Base-by-base conservation (phyloP, 1,140 invertebrate genomes). In the Aphelenchoides fujianensis region DNA sequence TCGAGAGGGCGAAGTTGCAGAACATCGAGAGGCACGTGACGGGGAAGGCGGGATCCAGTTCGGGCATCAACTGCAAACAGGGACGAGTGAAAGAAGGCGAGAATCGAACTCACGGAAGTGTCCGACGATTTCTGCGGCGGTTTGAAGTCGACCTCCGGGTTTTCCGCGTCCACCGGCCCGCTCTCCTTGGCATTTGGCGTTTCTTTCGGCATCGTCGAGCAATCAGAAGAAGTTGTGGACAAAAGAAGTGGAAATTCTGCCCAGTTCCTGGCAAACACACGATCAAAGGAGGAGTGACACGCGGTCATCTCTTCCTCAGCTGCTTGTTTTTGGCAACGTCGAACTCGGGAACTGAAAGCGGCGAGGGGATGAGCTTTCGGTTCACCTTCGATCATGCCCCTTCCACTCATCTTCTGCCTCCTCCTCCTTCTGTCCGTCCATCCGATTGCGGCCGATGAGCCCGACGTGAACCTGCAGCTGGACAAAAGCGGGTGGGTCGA, bases 401-500 rank as follows among this genome's bases (percentile, higher is more conserved):
- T 48, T 48, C 41, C 23, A 48, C 12, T 48, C 23, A 48, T 23
- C 23, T 48, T 48, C 41, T 48, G 12, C 23, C 12, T 48, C 41
- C 12, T 48, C 23, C 12, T 48, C 41, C 12, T 48, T 48, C 12
- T 16, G 23, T 16, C 41, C 23, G 12, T 16, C 12, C 41, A 48
- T 48, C 12, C 23, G 12, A 16, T 48, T 48, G 41, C 41, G 12
- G 5, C 55, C 55, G 55, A 59, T 7, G 19, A 59, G 7, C 12
- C 41, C 12, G 55, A 59, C 5, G 19, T 59, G 5, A 19, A 59
- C 34, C 19, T 66, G 31, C 0, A 66, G 16, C 37, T 78, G 1
- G 73, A 74, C 54, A 74, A 74, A 31, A 72, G 53, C 12, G 64
- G 64, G n/a, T 74, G 73, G 73, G 34, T 74, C 35, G 76, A 74